Percentiles rank a stretch among this genome's conserved stretches.
These are phyloP conservation scores for Echinometra lucunter DNA, from an alignment of 53 echinoderm and acorn worm genomes.

Conservation along the genomic window DNA sequence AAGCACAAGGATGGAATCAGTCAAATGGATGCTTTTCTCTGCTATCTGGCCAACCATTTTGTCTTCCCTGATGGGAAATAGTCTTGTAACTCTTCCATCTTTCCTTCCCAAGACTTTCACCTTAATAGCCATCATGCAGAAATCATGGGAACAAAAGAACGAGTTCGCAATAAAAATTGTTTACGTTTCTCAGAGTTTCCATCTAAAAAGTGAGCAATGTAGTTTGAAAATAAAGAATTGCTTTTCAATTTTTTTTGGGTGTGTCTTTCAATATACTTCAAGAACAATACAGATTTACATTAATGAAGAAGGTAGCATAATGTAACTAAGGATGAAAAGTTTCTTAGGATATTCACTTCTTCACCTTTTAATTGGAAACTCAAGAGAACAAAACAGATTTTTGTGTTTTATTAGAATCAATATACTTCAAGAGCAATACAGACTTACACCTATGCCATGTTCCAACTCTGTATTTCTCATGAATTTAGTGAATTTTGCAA, in stretches of 20 bases:
- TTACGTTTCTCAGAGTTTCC: not conserved
- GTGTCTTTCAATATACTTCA: too few species aligned
- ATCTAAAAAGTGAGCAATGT: not conserved
- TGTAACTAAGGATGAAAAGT: not conserved
- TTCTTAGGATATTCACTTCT: not conserved
- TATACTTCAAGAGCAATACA: not conserved
- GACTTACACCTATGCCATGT: not conserved
- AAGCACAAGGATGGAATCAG: not conserved
- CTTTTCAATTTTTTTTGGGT: too few species aligned
- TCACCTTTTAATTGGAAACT: constrained; percentile 26
- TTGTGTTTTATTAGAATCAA: not conserved
- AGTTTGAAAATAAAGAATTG: not conserved
- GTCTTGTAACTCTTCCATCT: not conserved
- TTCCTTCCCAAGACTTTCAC: not conserved
- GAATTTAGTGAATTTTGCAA: constrained; percentile 4
- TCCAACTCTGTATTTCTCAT: not conserved
- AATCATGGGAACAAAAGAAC: not conserved
- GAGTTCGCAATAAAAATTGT: not conserved
- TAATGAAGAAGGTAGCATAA: not conserved
- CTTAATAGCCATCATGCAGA: not conserved
- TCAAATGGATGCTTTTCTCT: not conserved
- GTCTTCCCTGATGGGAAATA: not conserved
- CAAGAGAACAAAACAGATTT: not conserved
- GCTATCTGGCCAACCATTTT: not conserved
- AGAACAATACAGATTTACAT: not conserved